phyloP scores from a whole-genome alignment of 2,888 invertebrate species.

The Tenthredo scrophulariae region DNA sequence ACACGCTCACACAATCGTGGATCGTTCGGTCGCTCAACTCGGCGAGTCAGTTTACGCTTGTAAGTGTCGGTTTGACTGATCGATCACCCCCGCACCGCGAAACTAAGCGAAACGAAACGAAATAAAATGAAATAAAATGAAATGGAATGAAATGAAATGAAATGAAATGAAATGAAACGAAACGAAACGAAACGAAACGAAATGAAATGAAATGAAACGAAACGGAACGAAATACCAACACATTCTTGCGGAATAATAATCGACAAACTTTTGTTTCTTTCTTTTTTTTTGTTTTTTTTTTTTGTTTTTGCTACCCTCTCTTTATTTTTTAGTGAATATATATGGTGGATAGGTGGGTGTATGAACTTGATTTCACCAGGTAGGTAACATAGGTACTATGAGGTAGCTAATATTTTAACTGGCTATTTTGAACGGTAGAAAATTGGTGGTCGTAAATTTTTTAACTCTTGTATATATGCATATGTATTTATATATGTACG shows the following conservation, averaged over 20 bases:
- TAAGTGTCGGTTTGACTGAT: slow-evolving; percentile 48
- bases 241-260: slow-evolving; percentile 25
- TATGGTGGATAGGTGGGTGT: background rate
- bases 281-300: background rate
- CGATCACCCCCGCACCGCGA: slow-evolving; percentile 31
- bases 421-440: slow-evolving; percentile 4
- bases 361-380: background rate
- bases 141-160: background rate
- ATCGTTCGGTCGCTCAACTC: slow-evolving; percentile 14
- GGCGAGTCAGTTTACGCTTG: slow-evolving; percentile 45
- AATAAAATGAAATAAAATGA: background rate
- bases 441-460: background rate
- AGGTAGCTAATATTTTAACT: background rate
- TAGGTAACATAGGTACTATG: background rate
- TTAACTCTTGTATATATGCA: background rate
- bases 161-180: background rate
- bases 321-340: background rate
- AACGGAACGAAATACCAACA: slow-evolving; percentile 2
- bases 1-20: slow-evolving; percentile 4
- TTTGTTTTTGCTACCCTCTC: background rate
- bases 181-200: background rate
- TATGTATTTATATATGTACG: too few species aligned
- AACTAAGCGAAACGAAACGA: background rate
- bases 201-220: background rate
- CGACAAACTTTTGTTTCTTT: background rate